Conservation (phyloP, 1,140 invertebrate genomes). For the Drosophila seguyi region DNA sequence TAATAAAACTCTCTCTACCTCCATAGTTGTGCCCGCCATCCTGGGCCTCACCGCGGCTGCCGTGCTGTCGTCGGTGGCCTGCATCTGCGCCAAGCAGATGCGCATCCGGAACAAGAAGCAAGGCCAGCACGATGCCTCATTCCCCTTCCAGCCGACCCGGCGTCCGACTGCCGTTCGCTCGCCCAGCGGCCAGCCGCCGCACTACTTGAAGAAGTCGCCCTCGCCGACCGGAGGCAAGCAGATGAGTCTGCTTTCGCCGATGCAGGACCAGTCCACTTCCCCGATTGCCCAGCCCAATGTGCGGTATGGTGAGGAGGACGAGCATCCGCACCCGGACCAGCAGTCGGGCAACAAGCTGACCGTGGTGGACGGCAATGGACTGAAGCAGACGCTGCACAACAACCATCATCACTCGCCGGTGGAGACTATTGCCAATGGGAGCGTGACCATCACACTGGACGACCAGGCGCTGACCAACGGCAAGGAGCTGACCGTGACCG, state of each 20-base stretch:
- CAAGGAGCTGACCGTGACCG: slow-evolving; percentile 85
- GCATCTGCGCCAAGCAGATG: slow-evolving; percentile 80
- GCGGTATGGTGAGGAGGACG: slow-evolving; percentile 81
- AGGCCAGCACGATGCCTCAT: slow-evolving; percentile 79
- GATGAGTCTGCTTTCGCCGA: slow-evolving; percentile 84
- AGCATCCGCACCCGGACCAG: slow-evolving; percentile 46
- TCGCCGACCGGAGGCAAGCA: slow-evolving; percentile 91
- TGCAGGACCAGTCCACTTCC: slow-evolving; percentile 79
- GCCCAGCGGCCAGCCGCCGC: slow-evolving; percentile 88
- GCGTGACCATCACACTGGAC: slow-evolving; percentile 83
- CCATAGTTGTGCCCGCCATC: slow-evolving; percentile 79
- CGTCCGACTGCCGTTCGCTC: slow-evolving; percentile 87
- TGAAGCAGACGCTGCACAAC: slow-evolving; percentile 43
- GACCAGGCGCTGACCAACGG: slow-evolving; percentile 69
- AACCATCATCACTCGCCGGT: slow-evolving; percentile 78
- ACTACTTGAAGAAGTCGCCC: slow-evolving; percentile 95
- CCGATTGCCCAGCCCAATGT: slow-evolving; percentile 73
- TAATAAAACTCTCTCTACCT: not conserved
- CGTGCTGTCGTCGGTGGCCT: slow-evolving; percentile 76
- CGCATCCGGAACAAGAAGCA: slow-evolving; percentile 81
- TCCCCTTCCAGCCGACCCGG: slow-evolving; percentile 87
- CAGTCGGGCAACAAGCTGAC: slow-evolving; percentile 54
- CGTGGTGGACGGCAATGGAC: slow-evolving; percentile 50
- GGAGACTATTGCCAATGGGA: slow-evolving; percentile 71
- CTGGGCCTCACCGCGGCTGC: slow-evolving; percentile 79